Conservation (phyloP, 2,797 vertebrate species). For the Dipus sagitta region DNA sequence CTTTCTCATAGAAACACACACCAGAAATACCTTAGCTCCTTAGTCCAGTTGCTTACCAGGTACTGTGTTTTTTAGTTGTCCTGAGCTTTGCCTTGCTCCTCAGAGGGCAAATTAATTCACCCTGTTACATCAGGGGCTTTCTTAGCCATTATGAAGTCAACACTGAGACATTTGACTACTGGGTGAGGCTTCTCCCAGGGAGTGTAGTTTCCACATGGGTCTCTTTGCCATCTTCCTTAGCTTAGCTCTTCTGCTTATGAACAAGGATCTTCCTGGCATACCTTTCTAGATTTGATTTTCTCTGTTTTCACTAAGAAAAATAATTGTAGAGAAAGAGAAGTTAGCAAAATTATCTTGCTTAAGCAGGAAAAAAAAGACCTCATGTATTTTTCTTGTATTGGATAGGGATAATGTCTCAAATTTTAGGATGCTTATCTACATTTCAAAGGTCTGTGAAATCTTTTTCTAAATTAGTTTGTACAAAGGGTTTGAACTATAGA, state of each 20-base stretch:
- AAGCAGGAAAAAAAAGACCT: background rate
- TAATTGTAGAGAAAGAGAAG: background rate
- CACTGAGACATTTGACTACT: background rate
- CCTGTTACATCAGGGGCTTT: background rate
- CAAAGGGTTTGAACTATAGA: background rate
- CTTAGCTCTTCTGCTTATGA: background rate
- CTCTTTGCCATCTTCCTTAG: background rate
- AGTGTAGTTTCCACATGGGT: background rate
- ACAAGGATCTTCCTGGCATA: background rate
- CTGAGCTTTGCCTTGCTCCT: background rate
- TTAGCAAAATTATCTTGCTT: background rate
- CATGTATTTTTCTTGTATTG: background rate
- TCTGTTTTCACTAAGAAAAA: slow-evolving; percentile 3
- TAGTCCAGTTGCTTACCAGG: background rate
- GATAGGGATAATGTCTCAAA: background rate
- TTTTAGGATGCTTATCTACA: background rate
- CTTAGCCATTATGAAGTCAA: background rate
- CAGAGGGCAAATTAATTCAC: background rate
- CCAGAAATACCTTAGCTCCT: background rate
- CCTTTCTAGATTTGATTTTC: slow-evolving; percentile 6
- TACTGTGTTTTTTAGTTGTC: background rate
- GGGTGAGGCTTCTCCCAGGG: background rate
- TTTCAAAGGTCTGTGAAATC: slow-evolving; percentile 41
- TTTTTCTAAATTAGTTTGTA: slow-evolving; percentile 26
- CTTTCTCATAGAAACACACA: background rate